These are phyloP conservation scores for Caranx melampygus DNA, from an alignment of 2,113 vertebrate genomes.

Conservation along the genomic window DNA sequence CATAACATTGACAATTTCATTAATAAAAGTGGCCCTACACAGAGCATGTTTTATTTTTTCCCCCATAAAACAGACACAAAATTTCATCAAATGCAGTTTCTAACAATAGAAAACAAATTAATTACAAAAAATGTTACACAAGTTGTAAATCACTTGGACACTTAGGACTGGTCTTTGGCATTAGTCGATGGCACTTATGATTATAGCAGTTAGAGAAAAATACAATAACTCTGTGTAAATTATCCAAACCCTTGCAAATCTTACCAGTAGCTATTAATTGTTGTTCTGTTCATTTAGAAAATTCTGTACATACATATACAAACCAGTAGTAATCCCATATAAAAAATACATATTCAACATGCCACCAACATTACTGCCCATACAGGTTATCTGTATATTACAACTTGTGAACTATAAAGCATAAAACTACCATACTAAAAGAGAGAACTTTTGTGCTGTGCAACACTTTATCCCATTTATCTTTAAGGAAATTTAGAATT, in stretches of 20 bases:
- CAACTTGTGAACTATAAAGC: conserved; percentile 27
- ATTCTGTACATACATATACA: background rate
- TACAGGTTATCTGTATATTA: conserved; percentile 54
- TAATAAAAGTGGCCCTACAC: background rate
- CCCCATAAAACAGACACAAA: conserved; percentile 1
- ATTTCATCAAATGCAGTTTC: conserved; percentile 4
- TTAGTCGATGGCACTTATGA: conserved; percentile 45
- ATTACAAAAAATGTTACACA: conserved; percentile 34
- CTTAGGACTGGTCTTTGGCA: conserved; percentile 52
- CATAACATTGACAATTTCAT: background rate
- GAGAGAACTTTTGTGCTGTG: conserved; percentile 24
- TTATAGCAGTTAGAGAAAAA: conserved; percentile 20
- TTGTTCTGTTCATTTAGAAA: conserved; percentile 22
- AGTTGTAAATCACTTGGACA: conserved; percentile 26
- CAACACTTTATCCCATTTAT: conserved; percentile 55
- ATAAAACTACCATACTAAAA: conserved; percentile 40
- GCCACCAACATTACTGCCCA: conserved; percentile 38
- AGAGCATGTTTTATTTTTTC: conserved; percentile 28
- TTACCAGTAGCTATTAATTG: conserved; percentile 3
- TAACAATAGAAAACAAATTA: conserved; percentile 32
- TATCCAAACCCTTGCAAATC: conserved; percentile 7
- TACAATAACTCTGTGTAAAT: conserved; percentile 18
- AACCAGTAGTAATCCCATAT: background rate
- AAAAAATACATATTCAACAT: conserved; percentile 56
- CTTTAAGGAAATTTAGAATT: conserved; percentile 56